Evolutionary conservation across 2,888 invertebrate species (phyloP), one percentile per base, ranked within the genome.

Genomic region (Mesopsocus fuscifrons): DNA sequence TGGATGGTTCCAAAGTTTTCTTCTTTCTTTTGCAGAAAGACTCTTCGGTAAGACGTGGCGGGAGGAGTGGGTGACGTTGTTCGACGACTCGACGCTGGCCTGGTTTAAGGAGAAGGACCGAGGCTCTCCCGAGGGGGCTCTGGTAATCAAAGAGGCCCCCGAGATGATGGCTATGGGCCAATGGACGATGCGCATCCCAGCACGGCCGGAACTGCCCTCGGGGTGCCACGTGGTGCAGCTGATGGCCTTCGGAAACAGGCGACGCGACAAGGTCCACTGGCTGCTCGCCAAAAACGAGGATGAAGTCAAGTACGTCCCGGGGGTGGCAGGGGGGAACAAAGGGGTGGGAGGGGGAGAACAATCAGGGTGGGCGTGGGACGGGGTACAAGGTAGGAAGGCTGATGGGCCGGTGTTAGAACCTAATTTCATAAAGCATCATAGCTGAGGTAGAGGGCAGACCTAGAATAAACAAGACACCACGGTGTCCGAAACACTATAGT

Each of bases 1-100:
- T n/a, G n/a, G n/a, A n/a, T n/a, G n/a, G n/a, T n/a, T n/a, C n/a
- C n/a, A n/a, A n/a, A n/a, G n/a, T n/a, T n/a, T n/a, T n/a, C n/a
- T n/a, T n/a, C n/a, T n/a, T n/a, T n/a, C n/a, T n/a, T n/a, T 34
- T 61, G 1, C 66, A 85, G 85, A 78, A 48, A 78, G 82, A 59
- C 71, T 82, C 52, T 66, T 85, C 52, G 82, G 79, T 68, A 76
- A 72, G 54, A 73, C 78, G 18, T 87, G 85, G 84, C 72, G 78
- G 22, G 80, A 82, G 57, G 82, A 83, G 57, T 85, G 81, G 78
- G 75, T 84, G 48, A 80, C 83, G 38, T 65, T 85, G 2, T 81
- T 82, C 59, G 80, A 81, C 52, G 84, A 85, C 60, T 82, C 82
- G 9, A 80, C 80, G n/a, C 69, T 87, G 64, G 77, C 81, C n/a